These are phyloP conservation scores for Drosophila willistoni DNA, from an alignment of 1,140 invertebrate species.

Conservation along the genomic window DNA sequence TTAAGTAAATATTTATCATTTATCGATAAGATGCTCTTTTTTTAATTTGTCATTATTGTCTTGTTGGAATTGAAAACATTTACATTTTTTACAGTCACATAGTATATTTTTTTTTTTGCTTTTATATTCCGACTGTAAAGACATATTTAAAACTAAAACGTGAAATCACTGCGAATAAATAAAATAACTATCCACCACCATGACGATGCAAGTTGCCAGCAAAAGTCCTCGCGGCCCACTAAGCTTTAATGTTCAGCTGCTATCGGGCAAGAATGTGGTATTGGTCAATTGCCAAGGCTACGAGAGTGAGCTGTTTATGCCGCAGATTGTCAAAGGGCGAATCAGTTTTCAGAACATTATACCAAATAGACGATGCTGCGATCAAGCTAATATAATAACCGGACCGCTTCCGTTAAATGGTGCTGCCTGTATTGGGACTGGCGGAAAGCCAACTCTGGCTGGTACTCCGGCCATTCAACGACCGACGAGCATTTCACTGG, in stretches of 20 bases:
- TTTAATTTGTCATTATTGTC: no score
- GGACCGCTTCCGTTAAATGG: slow-evolving; percentile 21
- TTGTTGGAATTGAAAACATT: no score
- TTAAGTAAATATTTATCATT: no score
- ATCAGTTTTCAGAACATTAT: slow-evolving; percentile 72
- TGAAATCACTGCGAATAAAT: no score
- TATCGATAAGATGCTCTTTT: no score
- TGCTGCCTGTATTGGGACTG: not conserved
- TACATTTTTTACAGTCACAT: no score
- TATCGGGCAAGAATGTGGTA: slow-evolving; percentile 69
- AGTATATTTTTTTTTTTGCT: no score
- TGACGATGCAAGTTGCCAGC: slow-evolving; percentile 30
- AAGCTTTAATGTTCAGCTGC: slow-evolving; percentile 54
- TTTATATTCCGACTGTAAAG: no score
- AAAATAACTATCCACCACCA: no score
- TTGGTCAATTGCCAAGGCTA: slow-evolving; percentile 58
- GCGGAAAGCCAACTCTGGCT: not conserved
- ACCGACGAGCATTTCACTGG: slow-evolving; percentile 26
- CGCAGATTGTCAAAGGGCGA: slow-evolving; percentile 62
- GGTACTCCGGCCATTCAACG: slow-evolving; percentile 2
- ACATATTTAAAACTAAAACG: no score
- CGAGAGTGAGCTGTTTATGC: slow-evolving; percentile 71
- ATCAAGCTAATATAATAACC: slow-evolving; percentile 29
- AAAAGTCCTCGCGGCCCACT: slow-evolving; percentile 5
- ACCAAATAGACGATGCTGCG: slow-evolving; percentile 62